Evolutionary conservation across 1,140 invertebrate species (phyloP).

Genomic region (Mamestra configurata): DNA sequence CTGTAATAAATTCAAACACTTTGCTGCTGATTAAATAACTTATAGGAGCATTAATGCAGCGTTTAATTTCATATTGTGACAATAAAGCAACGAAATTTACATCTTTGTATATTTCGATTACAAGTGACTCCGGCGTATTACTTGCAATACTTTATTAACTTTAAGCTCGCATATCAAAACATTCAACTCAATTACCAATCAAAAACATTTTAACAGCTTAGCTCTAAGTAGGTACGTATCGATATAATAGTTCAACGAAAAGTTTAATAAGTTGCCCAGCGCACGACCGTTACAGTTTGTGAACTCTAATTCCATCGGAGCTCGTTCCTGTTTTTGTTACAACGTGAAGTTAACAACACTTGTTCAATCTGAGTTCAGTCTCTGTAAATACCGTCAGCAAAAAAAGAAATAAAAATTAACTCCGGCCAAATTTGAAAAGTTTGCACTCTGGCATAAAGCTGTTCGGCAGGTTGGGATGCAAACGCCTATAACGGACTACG

Average conservation of each 20-base stretch:
- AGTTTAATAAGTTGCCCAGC: slow-evolving; percentile 47
- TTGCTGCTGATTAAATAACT: no score
- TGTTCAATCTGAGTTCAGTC: slow-evolving; percentile 41
- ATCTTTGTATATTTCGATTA: no score
- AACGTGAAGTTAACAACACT: slow-evolving; percentile 41
- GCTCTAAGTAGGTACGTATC: not conserved
- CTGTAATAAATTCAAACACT: no score
- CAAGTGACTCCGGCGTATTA: no score
- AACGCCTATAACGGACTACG: slow-evolving; percentile 25
- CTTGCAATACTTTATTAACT: no score
- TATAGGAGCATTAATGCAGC: no score
- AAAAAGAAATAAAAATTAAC: slow-evolving; percentile 35
- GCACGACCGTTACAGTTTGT: slow-evolving; percentile 45
- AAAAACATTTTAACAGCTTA: not conserved
- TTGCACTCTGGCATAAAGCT: slow-evolving; percentile 13
- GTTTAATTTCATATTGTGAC: no score
- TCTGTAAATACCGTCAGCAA: slow-evolving; percentile 17
- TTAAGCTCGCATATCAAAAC: no score
- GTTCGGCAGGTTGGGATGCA: slow-evolving; percentile 17
- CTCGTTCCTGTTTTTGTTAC: slow-evolving; percentile 48
- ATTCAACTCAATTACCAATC: no score
- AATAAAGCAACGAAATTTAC: no score
- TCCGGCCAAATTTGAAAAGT: slow-evolving; percentile 29
- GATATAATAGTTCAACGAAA: slow-evolving; percentile 31
- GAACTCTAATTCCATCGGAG: slow-evolving; percentile 56